Evolutionary conservation across 2,888 invertebrate genomes (phyloP).

Genomic region (Axea sp.): DNA sequence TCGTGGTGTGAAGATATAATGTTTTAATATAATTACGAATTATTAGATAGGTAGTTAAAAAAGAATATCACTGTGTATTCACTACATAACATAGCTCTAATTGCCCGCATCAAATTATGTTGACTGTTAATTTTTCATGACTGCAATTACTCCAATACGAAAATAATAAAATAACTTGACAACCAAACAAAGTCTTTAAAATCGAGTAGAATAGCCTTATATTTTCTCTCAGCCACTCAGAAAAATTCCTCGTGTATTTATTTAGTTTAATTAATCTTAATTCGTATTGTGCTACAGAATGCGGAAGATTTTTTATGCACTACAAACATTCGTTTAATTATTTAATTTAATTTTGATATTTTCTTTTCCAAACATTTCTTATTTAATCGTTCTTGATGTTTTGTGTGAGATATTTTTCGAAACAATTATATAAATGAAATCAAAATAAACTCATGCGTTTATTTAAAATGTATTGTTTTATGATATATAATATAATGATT

Average conservation of each 20-base stretch:
- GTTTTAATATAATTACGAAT: too few species aligned
- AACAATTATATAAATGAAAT: too few species aligned
- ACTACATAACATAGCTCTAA: constrained; percentile 6
- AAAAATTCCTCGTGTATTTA: too few species aligned
- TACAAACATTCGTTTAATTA: constrained; percentile 11
- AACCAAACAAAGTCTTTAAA: constrained; percentile 24
- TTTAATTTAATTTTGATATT: constrained; percentile 1
- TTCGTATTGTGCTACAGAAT: too few species aligned
- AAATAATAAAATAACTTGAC: constrained; percentile 6
- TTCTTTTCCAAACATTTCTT: constrained; percentile 3
- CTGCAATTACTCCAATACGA: neutral
- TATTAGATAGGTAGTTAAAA: neutral
- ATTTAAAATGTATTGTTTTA: too few species aligned
- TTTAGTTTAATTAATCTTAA: too few species aligned
- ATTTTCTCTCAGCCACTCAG: constrained; percentile 10
- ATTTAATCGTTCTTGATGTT: too few species aligned
- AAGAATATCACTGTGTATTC: constrained; percentile 16
- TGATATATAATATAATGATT: too few species aligned
- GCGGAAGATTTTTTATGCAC: constrained; percentile 25
- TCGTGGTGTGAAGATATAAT: too few species aligned
- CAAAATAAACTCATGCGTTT: too few species aligned
- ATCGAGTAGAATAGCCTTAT: constrained; percentile 18
- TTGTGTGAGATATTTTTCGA: neutral
- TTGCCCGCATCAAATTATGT: constrained; percentile 10
- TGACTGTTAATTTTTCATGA: constrained; percentile 18